These are phyloP conservation scores for Aeoliscus strigatus DNA, from an alignment of 2,797 vertebrate species.

Conservation along the genomic window DNA sequence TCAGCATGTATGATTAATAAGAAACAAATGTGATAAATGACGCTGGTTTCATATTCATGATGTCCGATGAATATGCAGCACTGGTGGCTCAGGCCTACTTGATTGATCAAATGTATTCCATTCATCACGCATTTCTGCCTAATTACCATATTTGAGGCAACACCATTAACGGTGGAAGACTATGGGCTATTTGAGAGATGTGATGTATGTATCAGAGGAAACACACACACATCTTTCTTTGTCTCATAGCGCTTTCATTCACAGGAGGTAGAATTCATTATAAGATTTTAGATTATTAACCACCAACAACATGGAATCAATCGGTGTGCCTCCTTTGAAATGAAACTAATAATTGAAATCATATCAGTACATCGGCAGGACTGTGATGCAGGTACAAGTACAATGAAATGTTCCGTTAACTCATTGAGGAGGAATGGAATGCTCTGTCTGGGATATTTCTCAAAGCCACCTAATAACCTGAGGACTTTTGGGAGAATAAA, in stretches of 20 bases:
- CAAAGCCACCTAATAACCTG: constrained; percentile 57
- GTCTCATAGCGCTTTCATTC: constrained; percentile 44
- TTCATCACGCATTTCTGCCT: constrained; percentile 72
- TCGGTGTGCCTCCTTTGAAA: too few relatives aligned
- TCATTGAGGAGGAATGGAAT: constrained; percentile 29
- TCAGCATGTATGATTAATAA: constrained; percentile 74
- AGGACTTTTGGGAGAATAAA: constrained; percentile 62
- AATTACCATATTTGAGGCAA: constrained; percentile 74
- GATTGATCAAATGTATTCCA: constrained; percentile 77
- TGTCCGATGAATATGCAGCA: constrained; percentile 76
- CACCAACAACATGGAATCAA: too few relatives aligned
- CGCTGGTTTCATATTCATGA: constrained; percentile 72
- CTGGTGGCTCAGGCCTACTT: constrained; percentile 69
- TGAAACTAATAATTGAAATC: constrained; percentile 1
- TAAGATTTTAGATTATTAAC: not conserved
- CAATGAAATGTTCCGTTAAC: constrained; percentile 34
- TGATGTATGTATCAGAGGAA: constrained; percentile 59
- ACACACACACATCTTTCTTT: constrained; percentile 57
- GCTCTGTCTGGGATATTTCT: constrained; percentile 54
- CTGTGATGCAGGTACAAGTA: constrained; percentile 28
- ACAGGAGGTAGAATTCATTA: constrained; percentile 50
- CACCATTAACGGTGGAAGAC: constrained; percentile 62
- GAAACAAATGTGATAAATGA: constrained; percentile 75
- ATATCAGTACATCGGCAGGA: constrained; percentile 6
- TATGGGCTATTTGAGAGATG: constrained; percentile 63